A percentile compares a stretch with the other conserved stretches of the same genome.
phyloP scores from a whole-genome alignment of 2,113 vertebrate species.

The Anguilla rostrata region DNA sequence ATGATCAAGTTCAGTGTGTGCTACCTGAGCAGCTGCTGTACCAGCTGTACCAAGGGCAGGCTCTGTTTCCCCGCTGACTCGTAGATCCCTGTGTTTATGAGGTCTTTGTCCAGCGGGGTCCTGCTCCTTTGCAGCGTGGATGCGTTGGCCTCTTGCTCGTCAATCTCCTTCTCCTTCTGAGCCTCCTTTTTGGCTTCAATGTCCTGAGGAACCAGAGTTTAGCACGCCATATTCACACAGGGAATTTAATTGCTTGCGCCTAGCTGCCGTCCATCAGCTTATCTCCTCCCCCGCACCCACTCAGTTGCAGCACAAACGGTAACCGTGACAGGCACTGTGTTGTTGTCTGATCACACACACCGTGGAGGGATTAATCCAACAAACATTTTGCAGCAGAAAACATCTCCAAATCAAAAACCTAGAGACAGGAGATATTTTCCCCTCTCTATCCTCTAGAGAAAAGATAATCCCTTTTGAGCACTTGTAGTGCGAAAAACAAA shows the following conservation, averaged over 20 bases:
- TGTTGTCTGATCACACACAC: neutral
- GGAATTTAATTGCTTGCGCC: neutral
- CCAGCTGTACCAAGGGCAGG: conserved; percentile 91
- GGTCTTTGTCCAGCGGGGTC: conserved; percentile 91
- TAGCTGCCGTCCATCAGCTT: no score
- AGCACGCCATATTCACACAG: neutral
- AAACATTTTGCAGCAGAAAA: no score
- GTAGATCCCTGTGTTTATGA: conserved; percentile 96
- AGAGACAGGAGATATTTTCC: neutral
- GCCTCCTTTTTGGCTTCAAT: conserved; percentile 98
- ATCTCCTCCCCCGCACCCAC: no score
- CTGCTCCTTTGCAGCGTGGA: conserved; percentile 89
- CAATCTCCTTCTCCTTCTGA: conserved; percentile 98
- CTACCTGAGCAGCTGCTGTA: conserved; percentile 93
- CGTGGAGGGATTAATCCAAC: neutral
- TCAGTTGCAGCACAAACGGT: no score
- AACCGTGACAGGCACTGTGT: neutral
- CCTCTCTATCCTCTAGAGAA: neutral
- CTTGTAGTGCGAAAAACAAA: neutral
- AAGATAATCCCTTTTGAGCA: neutral
- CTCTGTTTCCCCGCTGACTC: conserved; percentile 93
- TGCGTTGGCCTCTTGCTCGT: conserved; percentile 94
- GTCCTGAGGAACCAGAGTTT: conserved; percentile 71
- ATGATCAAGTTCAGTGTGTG: neutral
- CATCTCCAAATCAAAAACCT: neutral